Evolutionary conservation across 2,888 invertebrate genomes (phyloP), one percentile per base, ranked within the genome.

Genomic region (Plebejus argus): DNA sequence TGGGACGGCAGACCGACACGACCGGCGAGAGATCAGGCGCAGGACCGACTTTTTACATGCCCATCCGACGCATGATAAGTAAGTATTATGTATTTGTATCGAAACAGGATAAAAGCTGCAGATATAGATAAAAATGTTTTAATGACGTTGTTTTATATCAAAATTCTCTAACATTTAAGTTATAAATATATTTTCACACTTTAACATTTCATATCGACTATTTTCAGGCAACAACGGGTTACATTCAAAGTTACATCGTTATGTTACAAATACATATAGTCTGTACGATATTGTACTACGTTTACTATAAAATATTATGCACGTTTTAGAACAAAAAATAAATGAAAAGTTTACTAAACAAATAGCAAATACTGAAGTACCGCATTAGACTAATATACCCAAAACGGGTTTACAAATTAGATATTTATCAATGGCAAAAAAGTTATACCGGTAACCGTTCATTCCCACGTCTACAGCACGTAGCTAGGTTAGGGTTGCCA

Each of bases 401-500:
- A 66, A 33, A 66, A 66, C 66, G 28, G 33, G 66, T 66, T 66
- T 66, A 66, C 66, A 66, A 66, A 66, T 66, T 66, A 66, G 61
- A 66, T 66, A 66, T 66, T 33, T 66, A 66, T 18, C 28, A 66
- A 66, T 28, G 66, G 66, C 28, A 28, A 66, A 66, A 58, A 66
- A 66, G 61, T 61, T 18, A 66, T 66, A 66, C 66, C 5, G 28
- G 66, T 28, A 66, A 66, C 66, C 66, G 66, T 66, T 66, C 15
- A 28, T 28, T 66, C 66, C 66, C 66, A 66, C 66, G 66, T 66
- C 12, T 33, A 33, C 66, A 28, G 33, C 66, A 66, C 28, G 66
- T 66, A 66, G 66, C 58, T 58, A 20, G 20, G 39, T 3, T 45
- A 45, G 45, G 45, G 45, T 12, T 45, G 45, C 45, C 45, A 45